phyloP scores from a whole-genome alignment of 1,140 invertebrate species.

The Saccostrea cuccullata region DNA sequence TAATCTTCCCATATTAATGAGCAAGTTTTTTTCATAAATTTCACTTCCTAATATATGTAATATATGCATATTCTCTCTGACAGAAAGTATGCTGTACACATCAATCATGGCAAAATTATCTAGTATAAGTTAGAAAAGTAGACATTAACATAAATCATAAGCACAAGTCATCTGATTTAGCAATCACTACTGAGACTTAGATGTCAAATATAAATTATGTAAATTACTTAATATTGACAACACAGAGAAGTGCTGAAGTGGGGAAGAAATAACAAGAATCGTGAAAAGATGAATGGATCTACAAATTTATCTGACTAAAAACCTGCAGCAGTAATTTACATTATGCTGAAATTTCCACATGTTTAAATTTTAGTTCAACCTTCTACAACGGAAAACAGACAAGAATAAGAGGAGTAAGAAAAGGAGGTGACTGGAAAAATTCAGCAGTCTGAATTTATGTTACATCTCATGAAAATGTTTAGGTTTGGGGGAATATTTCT shows the following conservation, averaged over 20 bases:
- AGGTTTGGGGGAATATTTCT: too few relatives aligned
- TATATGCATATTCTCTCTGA: conserved; percentile 19
- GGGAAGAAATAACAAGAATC: background rate
- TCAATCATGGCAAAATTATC: conserved; percentile 2
- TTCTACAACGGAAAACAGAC: too few relatives aligned
- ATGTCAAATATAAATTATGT: background rate
- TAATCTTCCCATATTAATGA: background rate
- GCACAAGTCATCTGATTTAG: conserved; percentile 7
- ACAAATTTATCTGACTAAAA: background rate
- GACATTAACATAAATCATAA: conserved; percentile 24
- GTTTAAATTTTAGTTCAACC: too few relatives aligned
- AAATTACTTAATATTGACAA: background rate
- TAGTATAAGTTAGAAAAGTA: background rate
- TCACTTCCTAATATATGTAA: background rate
- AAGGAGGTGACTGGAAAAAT: too few relatives aligned
- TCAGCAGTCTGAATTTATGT: too few relatives aligned
- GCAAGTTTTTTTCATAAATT: background rate
- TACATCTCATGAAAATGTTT: too few relatives aligned
- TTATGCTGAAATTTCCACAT: too few relatives aligned
- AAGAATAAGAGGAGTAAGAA: too few relatives aligned
- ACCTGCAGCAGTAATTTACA: too few relatives aligned
- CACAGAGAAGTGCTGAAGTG: background rate
- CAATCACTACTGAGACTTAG: background rate
- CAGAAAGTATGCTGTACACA: conserved; percentile 7
- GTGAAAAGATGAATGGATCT: background rate